These are phyloP conservation scores for Pavo muticus DNA, from an alignment of 2,113 vertebrate genomes.

Conservation along the genomic window DNA sequence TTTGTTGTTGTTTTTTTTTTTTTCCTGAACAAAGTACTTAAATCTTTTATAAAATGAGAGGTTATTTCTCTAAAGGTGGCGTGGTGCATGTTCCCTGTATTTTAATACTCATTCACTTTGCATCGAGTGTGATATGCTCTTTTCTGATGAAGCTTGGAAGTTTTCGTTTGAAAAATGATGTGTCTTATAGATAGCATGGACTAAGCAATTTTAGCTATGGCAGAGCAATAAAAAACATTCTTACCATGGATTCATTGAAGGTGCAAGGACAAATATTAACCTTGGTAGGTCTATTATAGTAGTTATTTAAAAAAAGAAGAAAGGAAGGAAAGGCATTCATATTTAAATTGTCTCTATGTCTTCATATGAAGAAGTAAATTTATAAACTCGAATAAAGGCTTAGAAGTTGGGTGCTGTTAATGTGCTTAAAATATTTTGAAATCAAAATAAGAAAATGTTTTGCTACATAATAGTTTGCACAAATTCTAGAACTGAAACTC, in stretches of 20 bases:
- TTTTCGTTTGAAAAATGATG: constrained; percentile 78
- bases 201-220: constrained; percentile 79
- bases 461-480: background rate
- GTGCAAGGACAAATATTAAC: constrained; percentile 81
- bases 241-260: constrained; percentile 71
- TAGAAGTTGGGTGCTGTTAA: constrained; percentile 37
- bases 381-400: constrained; percentile 62
- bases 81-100: background rate
- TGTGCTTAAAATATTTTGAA: constrained; percentile 42
- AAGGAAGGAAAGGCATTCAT: constrained; percentile 60
- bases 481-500: background rate
- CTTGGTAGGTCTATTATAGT: constrained; percentile 74
- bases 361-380: constrained; percentile 45
- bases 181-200: constrained; percentile 69
- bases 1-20: background rate
- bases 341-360: constrained; percentile 69
- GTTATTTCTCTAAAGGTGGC: constrained; percentile 18
- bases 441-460: background rate
- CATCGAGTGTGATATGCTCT: constrained; percentile 51
- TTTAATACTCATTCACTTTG: constrained; percentile 64
- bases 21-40: background rate
- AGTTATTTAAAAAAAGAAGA: constrained; percentile 68
- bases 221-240: constrained; percentile 79
- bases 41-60: background rate
- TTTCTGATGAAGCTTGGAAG: constrained; percentile 71